These are phyloP conservation scores for Cyanocitta stelleri DNA, from an alignment of 2,113 vertebrate species.

Conservation along the genomic window DNA sequence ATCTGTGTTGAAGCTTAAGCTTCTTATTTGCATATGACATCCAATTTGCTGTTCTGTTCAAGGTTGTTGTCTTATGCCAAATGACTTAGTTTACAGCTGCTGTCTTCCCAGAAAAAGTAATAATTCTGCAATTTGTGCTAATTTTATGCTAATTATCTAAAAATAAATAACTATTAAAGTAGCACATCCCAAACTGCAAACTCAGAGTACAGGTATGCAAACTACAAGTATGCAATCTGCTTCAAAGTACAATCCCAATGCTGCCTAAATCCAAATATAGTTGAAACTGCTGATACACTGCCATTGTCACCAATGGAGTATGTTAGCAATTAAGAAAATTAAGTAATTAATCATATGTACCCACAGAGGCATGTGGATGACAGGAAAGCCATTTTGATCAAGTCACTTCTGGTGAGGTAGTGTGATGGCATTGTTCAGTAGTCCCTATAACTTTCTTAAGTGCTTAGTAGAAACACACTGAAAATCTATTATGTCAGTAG, in stretches of 20 bases:
- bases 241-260: neutral
- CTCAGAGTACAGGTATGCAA: neutral
- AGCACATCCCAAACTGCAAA: neutral
- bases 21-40: neutral
- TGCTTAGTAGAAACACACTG: conserved; percentile 22
- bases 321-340: neutral
- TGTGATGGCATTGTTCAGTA: neutral
- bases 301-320: neutral
- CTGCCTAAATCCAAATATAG: neutral
- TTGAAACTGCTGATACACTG: neutral
- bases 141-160: neutral
- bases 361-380: neutral
- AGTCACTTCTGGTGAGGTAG: neutral
- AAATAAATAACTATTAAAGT: neutral
- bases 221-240: neutral
- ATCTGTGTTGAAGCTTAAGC: neutral
- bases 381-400: neutral
- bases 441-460: neutral
- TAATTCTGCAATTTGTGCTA: neutral
- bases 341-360: neutral
- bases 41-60: neutral
- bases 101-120: neutral
- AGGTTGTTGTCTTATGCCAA: neutral
- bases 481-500: conserved; percentile 30
- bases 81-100: neutral